Base-by-base conservation (phyloP, 2,888 invertebrate genomes). In the Galeruca laticollis region DNA sequence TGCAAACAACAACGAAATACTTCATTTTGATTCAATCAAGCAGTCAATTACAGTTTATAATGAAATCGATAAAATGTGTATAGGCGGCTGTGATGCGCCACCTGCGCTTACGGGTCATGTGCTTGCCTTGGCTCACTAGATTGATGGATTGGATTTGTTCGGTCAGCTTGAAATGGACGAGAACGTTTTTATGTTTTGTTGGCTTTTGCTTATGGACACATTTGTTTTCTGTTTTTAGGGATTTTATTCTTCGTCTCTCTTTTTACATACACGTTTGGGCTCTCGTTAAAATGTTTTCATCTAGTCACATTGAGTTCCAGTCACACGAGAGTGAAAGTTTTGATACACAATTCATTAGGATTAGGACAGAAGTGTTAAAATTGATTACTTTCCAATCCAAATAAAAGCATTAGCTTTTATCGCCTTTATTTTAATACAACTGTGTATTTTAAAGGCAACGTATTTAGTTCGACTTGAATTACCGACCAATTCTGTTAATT, bases 11-110 rank as follows among this genome's bases (percentile, higher is more conserved):
- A 57, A 35, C 18, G 35, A 59, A 66, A 40, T 70, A 60, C 61
- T 60, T 54, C 47, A 60, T 18, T 56, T 65, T 66, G 49, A 73
- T 66, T 73, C 60, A 69, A 60, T 62, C 57, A 35, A 56, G 15
- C 63, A 66, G 60, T 66, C 66, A 66, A 70, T 70, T 73, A 67
- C 43, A 69, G 62, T 60, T 69, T 68, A 43, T 70, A 67, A 70
- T 64, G 59, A 67, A 69, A 73, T 73, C 73, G 52, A 71, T 73
- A 69, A 70, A 69, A 66, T 60, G 59, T 66, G 59, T 59, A 66
- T 66, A 66, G 66, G 66, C 51, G 51, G 15, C 37, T 37, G 66
- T 66, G 37, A 66, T 37, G 59, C 56, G 56, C 40, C 66, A 70
- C 66, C 70, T 70, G 66, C 43, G 70, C 54, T 66, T 60, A 59